These are phyloP conservation scores for Drosophila sturtevanti DNA, from an alignment of 1,140 invertebrate species.

Conservation along the genomic window DNA sequence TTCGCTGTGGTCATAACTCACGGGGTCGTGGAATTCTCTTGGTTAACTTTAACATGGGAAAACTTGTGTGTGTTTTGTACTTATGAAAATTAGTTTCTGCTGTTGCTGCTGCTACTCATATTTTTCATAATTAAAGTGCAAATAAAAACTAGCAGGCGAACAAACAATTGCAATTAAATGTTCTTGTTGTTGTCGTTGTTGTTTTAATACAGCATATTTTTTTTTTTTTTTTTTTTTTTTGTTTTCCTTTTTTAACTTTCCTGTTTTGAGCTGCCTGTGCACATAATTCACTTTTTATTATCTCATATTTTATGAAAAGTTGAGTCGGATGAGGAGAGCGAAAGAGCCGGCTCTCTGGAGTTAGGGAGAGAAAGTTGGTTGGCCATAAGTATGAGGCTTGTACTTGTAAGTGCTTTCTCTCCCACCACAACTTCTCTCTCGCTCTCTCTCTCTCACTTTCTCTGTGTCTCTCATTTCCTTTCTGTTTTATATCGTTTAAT, in stretches of 20 bases:
- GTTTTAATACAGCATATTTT: slow-evolving; percentile 5
- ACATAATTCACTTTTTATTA: slow-evolving; percentile 79
- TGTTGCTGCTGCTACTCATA: slow-evolving; percentile 19
- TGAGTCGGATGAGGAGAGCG: slow-evolving; percentile 23
- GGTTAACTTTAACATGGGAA: slow-evolving; percentile 1
- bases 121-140: slow-evolving; percentile 63
- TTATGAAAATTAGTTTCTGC: slow-evolving; percentile 5
- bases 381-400: background rate
- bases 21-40: background rate
- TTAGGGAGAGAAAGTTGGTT: background rate
- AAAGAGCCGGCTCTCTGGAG: too few species aligned
- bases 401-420: background rate
- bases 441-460: too few species aligned
- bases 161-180: slow-evolving; percentile 62
- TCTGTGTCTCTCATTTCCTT: background rate
- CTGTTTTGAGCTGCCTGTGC: slow-evolving; percentile 32
- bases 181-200: slow-evolving; percentile 10
- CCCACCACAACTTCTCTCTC: background rate
- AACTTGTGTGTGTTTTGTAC: background rate
- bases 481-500: slow-evolving; percentile 57
- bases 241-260: background rate
- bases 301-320: slow-evolving; percentile 68
- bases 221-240: slow-evolving; percentile 19
- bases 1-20: background rate
- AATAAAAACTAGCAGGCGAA: slow-evolving; percentile 59